These are phyloP conservation scores for Rhyzopertha dominica DNA, from an alignment of 1,140 invertebrate genomes.

Conservation along the genomic window DNA sequence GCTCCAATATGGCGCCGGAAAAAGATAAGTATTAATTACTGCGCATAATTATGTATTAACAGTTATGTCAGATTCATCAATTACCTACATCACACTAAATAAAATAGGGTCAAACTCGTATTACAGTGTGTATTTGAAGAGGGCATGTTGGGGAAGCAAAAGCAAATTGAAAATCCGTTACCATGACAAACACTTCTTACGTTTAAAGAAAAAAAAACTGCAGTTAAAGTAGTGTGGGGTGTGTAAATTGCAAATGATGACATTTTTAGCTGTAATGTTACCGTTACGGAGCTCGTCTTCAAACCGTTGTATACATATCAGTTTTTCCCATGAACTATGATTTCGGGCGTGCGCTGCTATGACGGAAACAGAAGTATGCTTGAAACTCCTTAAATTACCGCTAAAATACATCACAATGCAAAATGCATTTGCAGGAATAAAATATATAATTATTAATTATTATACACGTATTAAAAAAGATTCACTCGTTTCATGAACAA, in stretches of 20 bases:
- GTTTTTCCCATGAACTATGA: background rate
- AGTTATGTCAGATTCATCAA: conserved; percentile 32
- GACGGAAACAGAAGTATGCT: conserved; percentile 41
- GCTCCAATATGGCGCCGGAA: conserved; percentile 27
- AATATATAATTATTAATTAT: conserved; percentile 72
- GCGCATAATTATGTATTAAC: too few relatives aligned
- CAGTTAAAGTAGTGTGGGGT: conserved; percentile 9
- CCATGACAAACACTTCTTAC: conserved; percentile 14
- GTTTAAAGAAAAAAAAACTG: conserved; percentile 13
- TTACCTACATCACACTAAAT: conserved; percentile 59
- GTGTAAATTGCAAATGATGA: conserved; percentile 45
- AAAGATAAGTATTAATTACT: too few relatives aligned
- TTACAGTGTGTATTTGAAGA: conserved; percentile 30
- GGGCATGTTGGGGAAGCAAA: conserved; percentile 31
- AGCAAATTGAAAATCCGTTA: conserved; percentile 27
- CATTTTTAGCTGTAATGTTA: conserved; percentile 56
- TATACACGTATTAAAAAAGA: conserved; percentile 64
- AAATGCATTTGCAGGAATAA: conserved; percentile 73
- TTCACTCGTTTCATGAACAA: conserved; percentile 49
- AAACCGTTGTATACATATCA: conserved; percentile 5
- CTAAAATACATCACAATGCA: conserved; percentile 78
- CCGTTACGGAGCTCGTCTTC: conserved; percentile 38
- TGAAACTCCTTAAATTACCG: conserved; percentile 60
- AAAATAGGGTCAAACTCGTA: conserved; percentile 40
- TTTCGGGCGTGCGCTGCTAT: background rate